Percentiles rank a stretch among this genome's conserved stretches.
Evolutionary conservation across 2,797 vertebrate genomes (phyloP).

Genomic region (Hemitrygon akajei): DNA sequence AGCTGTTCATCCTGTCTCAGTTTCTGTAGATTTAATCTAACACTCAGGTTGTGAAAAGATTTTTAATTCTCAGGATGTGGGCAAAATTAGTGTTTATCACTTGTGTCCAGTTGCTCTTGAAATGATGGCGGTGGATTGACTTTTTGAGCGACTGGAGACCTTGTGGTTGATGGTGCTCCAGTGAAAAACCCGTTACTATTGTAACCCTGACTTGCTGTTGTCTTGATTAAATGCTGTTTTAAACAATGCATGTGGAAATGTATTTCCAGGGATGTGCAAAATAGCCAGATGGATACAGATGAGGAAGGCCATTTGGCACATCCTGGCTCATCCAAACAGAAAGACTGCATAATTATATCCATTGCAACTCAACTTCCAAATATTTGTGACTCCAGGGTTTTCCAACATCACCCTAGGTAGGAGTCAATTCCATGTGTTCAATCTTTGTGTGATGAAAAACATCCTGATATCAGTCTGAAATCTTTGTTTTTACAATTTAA

Average conservation of each 20-base stretch:
- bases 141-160: not conserved
- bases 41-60: not conserved
- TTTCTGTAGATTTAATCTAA: not conserved
- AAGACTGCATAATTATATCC: not conserved
- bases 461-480: constrained; percentile 18
- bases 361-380: constrained; percentile 19
- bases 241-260: constrained; percentile 30
- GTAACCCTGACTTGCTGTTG: not conserved
- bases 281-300: constrained; percentile 9
- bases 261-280: constrained; percentile 19
- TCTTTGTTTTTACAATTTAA: constrained; percentile 1
- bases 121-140: not conserved
- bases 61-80: not conserved
- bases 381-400: constrained; percentile 4
- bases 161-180: not conserved
- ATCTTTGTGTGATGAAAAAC: constrained; percentile 23
- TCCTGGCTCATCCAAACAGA: constrained; percentile 10
- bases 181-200: not conserved
- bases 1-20: not conserved
- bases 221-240: not conserved
- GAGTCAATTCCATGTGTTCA: constrained; percentile 29
- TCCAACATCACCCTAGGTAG: not conserved
- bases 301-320: constrained; percentile 25
- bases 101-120: not conserved
- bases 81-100: not conserved